Evolutionary conservation across 2,797 vertebrate species (phyloP).

Genomic region (Betta splendens): DNA sequence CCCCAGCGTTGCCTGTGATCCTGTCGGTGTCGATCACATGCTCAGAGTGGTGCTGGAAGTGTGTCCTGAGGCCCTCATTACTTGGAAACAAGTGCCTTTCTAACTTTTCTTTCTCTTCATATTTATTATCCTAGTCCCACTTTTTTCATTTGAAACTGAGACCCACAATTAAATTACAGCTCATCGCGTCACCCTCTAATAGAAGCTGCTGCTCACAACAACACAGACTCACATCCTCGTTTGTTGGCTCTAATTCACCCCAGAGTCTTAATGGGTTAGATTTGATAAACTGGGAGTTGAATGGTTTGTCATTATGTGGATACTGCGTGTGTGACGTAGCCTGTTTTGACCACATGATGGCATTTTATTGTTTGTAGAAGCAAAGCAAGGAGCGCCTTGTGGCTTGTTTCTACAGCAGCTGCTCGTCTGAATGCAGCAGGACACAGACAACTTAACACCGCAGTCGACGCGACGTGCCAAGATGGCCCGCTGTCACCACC

Average conservation of each 20-base stretch:
- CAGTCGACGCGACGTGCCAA: not conserved
- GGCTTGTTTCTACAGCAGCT: slow-evolving; percentile 10
- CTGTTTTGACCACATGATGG: slow-evolving; percentile 71
- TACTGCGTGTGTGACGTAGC: slow-evolving; percentile 49
- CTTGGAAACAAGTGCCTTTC: slow-evolving; percentile 37
- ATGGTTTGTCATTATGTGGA: slow-evolving; percentile 2
- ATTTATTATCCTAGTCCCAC: not conserved
- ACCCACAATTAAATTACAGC: slow-evolving; percentile 23
- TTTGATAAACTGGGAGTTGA: not conserved
- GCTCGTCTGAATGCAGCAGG: slow-evolving; percentile 7
- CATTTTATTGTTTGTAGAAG: slow-evolving; percentile 57
- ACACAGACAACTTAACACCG: slow-evolving; percentile 10
- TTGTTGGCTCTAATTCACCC: slow-evolving; percentile 12
- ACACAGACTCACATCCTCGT: slow-evolving; percentile 6
- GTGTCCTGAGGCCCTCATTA: slow-evolving; percentile 69
- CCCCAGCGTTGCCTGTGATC: slow-evolving; percentile 1
- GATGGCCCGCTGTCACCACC: slow-evolving; percentile 9
- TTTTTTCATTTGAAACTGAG: not conserved
- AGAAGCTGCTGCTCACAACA: slow-evolving; percentile 24
- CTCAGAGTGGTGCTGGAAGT: slow-evolving; percentile 54
- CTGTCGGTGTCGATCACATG: slow-evolving; percentile 31
- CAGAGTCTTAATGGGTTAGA: not conserved
- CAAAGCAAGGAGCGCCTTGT: slow-evolving; percentile 19
- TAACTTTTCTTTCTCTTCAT: not conserved
- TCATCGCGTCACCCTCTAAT: slow-evolving; percentile 35